phyloP scores from a whole-genome alignment of 2,888 invertebrate genomes.

The Proisotoma minuta region DNA sequence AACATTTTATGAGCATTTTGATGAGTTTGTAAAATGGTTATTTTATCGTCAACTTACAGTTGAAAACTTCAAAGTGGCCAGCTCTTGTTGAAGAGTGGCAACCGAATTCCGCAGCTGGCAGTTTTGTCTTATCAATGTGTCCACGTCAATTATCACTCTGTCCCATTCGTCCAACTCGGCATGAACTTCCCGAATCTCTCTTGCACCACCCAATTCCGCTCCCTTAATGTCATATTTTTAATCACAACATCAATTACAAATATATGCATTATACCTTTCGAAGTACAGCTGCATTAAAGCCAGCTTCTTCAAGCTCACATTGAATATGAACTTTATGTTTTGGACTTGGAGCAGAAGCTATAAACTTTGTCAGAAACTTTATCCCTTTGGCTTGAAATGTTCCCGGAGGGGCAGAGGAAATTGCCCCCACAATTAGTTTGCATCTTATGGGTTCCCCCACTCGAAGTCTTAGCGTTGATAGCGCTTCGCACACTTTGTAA shows the following conservation, averaged over 20 bases:
- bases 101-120: constrained; percentile 45
- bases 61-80: constrained; percentile 47
- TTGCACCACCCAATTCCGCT: constrained; percentile 45
- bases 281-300: constrained; percentile 60
- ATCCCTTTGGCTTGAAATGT: constrained; percentile 69
- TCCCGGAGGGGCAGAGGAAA: constrained; percentile 43
- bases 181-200: constrained; percentile 44
- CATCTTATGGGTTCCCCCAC: constrained; percentile 91
- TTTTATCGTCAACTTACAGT: no score
- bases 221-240: constrained; percentile 26
- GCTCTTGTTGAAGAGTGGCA: constrained; percentile 46
- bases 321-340: constrained; percentile 78
- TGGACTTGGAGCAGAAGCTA: constrained; percentile 61
- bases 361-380: constrained; percentile 69
- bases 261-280: constrained; percentile 51
- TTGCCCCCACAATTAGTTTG: constrained; percentile 71
- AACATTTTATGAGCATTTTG: no score
- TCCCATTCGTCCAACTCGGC: constrained; percentile 46
- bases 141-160: constrained; percentile 42
- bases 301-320: constrained; percentile 77
- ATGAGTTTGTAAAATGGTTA: no score
- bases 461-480: constrained; percentile 78
- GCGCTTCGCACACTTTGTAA: constrained; percentile 80
- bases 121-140: constrained; percentile 46
- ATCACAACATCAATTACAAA: not conserved